phyloP scores from a whole-genome alignment of 64 coral and sea anemone genomes.

The Cladopsammia gracilis region DNA sequence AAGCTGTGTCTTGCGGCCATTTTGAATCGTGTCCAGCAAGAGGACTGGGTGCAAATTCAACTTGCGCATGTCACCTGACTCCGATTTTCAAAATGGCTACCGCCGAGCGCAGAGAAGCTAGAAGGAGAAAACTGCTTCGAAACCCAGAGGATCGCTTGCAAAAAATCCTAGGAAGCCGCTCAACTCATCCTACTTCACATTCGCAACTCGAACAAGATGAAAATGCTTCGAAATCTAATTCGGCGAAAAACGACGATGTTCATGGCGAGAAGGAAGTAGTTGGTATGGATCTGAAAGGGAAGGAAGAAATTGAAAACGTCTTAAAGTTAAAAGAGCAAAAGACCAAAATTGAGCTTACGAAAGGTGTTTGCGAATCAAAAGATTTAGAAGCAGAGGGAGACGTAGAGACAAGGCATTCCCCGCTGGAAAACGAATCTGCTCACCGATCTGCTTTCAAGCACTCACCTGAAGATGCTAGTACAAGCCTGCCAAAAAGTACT shows the following conservation, averaged over 20 bases:
- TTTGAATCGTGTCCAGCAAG: too few relatives aligned
- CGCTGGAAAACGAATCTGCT: background rate
- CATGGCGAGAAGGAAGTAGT: background rate
- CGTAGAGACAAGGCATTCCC: background rate
- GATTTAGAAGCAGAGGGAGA: background rate
- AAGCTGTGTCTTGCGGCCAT: too few relatives aligned
- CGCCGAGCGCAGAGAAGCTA: constrained; percentile 49
- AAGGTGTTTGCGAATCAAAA: background rate
- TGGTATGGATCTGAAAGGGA: background rate
- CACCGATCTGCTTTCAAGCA: background rate
- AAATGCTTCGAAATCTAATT: background rate
- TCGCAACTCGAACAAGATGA: background rate
- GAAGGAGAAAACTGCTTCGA: constrained; percentile 51
- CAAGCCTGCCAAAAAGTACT: background rate
- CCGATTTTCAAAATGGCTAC: constrained; percentile 60
- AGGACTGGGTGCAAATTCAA: too few relatives aligned
- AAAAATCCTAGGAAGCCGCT: constrained; percentile 55
- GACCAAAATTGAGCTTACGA: background rate
- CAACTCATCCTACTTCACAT: background rate
- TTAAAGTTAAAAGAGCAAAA: background rate
- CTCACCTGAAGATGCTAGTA: background rate
- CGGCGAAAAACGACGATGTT: background rate
- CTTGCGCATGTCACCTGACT: background rate
- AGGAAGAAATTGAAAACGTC: background rate
- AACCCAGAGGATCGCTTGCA: constrained; percentile 40